Percentiles rank a stretch among this genome's conserved stretches.
Evolutionary conservation across 2,888 invertebrate species (phyloP).

Genomic region (Phengaris alcon): DNA sequence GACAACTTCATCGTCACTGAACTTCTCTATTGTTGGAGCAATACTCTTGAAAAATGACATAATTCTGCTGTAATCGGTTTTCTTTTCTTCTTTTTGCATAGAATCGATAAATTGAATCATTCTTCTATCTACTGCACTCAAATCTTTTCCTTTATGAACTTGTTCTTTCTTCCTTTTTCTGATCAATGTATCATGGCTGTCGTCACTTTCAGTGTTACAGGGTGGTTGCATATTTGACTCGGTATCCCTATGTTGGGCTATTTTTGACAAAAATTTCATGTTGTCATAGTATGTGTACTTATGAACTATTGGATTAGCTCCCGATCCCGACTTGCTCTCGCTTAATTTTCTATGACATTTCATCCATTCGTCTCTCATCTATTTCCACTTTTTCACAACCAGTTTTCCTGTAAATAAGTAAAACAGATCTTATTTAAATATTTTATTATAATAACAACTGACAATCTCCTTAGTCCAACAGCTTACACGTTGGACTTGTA

Average conservation of each 20-base stretch:
- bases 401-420: slow-evolving; percentile 36
- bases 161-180: slow-evolving; percentile 33
- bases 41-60: slow-evolving; percentile 37
- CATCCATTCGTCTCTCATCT: slow-evolving; percentile 35
- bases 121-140: no score
- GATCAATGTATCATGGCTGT: slow-evolving; percentile 37
- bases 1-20: slow-evolving; percentile 41
- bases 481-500: no score
- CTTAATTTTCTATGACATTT: no score
- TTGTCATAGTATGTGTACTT: slow-evolving; percentile 37
- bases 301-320: slow-evolving; percentile 32
- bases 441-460: no score
- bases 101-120: slow-evolving; percentile 39
- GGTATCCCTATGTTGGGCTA: slow-evolving; percentile 34
- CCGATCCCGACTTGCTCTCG: no score
- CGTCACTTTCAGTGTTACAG: slow-evolving; percentile 33
- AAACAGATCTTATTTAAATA: slow-evolving; percentile 7
- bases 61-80: slow-evolving; percentile 35
- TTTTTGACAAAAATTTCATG: slow-evolving; percentile 38
- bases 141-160: slow-evolving; percentile 10
- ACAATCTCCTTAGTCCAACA: no score
- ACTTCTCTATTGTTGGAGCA: slow-evolving; percentile 39
- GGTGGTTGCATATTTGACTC: slow-evolving; percentile 35
- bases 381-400: slow-evolving; percentile 35
- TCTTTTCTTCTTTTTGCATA: slow-evolving; percentile 39